A percentile compares a stretch with the other conserved stretches of the same genome.
phyloP scores from a whole-genome alignment of 2,888 invertebrate species.

The Drosophila meridiana region DNA sequence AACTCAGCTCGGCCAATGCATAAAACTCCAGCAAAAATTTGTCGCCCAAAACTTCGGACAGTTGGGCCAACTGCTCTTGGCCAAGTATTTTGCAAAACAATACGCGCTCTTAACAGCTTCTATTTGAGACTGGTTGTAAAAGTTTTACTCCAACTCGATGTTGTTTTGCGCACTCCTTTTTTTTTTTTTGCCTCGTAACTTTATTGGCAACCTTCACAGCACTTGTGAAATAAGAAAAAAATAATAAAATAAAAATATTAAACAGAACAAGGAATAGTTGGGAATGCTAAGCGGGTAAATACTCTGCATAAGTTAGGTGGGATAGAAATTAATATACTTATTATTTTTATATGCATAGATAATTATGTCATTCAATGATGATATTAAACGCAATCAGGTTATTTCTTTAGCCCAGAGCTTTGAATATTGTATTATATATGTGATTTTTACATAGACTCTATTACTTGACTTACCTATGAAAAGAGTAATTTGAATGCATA shows the following conservation, averaged over 20 bases:
- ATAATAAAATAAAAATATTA: conserved; percentile 1
- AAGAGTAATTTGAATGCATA: not conserved
- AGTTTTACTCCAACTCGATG: conserved; percentile 43
- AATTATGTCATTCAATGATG: too few relatives aligned
- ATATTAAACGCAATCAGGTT: too few relatives aligned
- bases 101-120: conserved; percentile 69
- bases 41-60: conserved; percentile 36
- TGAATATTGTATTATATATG: too few relatives aligned
- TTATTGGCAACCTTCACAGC: conserved; percentile 44
- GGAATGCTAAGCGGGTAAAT: not conserved
- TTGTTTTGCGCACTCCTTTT: conserved; percentile 3
- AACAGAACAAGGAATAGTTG: not conserved
- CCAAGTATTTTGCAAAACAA: conserved; percentile 69
- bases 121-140: conserved; percentile 67
- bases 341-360: too few relatives aligned
- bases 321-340: too few relatives aligned
- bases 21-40: conserved; percentile 60
- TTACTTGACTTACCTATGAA: not conserved
- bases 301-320: not conserved
- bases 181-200: conserved; percentile 35
- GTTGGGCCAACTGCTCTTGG: conserved; percentile 25
- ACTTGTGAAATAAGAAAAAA: conserved; percentile 17
- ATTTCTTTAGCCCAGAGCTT: not conserved
- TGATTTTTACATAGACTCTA: too few relatives aligned
- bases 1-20: conserved; percentile 38